These are phyloP conservation scores for Rotaria sp. DNA, from an alignment of 2,888 invertebrate species.

Conservation along the genomic window DNA sequence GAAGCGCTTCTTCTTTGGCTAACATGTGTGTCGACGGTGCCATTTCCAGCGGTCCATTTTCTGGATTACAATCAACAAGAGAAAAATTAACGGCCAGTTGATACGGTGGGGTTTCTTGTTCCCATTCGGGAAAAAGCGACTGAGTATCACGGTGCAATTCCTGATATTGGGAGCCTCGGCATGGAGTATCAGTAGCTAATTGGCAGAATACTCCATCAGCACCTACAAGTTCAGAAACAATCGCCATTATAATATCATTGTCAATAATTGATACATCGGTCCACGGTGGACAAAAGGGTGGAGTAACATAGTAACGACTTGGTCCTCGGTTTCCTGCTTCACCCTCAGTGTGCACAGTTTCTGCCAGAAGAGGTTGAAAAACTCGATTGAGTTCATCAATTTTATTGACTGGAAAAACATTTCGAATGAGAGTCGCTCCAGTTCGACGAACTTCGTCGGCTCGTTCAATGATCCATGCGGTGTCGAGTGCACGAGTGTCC, in stretches of 20 bases:
- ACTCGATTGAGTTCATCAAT: conserved; percentile 8
- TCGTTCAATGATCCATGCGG: not conserved
- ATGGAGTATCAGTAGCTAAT: not conserved
- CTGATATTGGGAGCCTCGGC: not conserved
- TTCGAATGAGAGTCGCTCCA: not conserved
- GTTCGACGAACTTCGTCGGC: conserved; percentile 23
- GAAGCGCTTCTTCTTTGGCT: not conserved
- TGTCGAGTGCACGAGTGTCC: not conserved
- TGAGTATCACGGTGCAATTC: conserved; percentile 17
- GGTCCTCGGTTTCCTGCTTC: not conserved
- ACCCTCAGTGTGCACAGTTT: not conserved
- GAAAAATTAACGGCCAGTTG: conserved; percentile 17
- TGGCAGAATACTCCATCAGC: conserved; percentile 11
- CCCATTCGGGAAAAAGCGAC: conserved; percentile 15
- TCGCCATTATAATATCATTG: conserved; percentile 7
- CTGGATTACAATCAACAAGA: not conserved
- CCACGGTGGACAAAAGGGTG: not conserved
- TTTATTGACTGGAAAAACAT: not conserved
- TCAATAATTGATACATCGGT: not conserved
- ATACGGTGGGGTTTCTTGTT: not conserved
- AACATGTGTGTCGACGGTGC: not conserved
- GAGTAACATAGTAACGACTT: not conserved
- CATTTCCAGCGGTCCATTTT: conserved; percentile 23
- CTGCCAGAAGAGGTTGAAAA: not conserved
- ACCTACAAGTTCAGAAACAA: conserved; percentile 7